Conservation (phyloP, 2,797 vertebrate genomes). For the Syngnathus rostellatus region DNA sequence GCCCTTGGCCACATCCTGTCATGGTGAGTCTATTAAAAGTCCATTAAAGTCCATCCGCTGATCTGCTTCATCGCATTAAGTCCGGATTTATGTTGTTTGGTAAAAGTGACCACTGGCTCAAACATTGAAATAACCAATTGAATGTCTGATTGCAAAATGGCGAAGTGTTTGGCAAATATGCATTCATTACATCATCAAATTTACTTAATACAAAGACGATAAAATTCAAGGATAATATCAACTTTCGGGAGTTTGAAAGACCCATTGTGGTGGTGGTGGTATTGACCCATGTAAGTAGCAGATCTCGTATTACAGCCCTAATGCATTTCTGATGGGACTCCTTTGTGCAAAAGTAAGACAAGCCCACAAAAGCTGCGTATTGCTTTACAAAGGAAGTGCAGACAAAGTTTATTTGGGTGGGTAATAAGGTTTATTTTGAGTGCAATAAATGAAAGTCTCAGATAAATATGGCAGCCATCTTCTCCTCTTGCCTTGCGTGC, state of each 20-base stretch:
- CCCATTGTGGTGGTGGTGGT: neutral
- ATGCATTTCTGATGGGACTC: neutral
- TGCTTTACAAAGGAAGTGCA: neutral
- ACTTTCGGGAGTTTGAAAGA: neutral
- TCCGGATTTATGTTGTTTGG: conserved; percentile 1
- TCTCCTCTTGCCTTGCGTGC: conserved; percentile 57
- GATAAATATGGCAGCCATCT: neutral
- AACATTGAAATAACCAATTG: neutral
- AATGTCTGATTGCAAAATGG: too few relatives aligned
- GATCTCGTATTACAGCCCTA: neutral
- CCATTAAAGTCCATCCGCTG: neutral
- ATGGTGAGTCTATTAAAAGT: neutral
- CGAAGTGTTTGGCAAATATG: too few relatives aligned
- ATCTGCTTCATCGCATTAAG: neutral
- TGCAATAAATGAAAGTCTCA: neutral
- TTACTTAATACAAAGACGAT: too few relatives aligned
- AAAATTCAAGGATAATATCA: neutral
- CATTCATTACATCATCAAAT: too few relatives aligned
- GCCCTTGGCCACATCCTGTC: neutral
- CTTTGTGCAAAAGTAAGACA: neutral
- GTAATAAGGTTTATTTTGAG: neutral
- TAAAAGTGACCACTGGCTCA: neutral
- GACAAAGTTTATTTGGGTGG: neutral
- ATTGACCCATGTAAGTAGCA: neutral
- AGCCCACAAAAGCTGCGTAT: neutral